phyloP scores from a whole-genome alignment of 2,113 vertebrate species.

The Callipepla squamata region DNA sequence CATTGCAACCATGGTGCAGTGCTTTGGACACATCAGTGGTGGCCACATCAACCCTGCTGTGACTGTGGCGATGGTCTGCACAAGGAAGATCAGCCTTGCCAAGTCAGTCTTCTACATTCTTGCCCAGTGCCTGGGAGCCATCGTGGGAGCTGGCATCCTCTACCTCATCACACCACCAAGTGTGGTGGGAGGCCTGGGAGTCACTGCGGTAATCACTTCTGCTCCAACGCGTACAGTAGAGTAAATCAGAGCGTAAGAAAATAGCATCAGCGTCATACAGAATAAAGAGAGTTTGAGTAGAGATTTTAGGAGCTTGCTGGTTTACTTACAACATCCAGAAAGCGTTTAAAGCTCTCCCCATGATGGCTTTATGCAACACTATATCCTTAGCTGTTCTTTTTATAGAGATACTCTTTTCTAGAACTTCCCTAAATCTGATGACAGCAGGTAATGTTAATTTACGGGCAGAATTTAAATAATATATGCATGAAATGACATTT shows the following conservation, averaged over 20 bases:
- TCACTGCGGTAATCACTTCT: slow-evolving; percentile 84
- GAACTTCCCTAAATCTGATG: slow-evolving; percentile 54
- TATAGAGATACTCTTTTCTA: slow-evolving; percentile 17
- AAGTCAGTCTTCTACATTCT: slow-evolving; percentile 91
- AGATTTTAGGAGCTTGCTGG: neutral
- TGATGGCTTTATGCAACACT: neutral
- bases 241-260: neutral
- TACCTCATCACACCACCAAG: slow-evolving; percentile 88
- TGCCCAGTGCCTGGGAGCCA: slow-evolving; percentile 92
- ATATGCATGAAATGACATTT: neutral
- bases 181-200: slow-evolving; percentile 85
- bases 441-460: slow-evolving; percentile 49
- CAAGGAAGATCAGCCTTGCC: slow-evolving; percentile 91
- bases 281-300: neutral
- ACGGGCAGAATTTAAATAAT: slow-evolving; percentile 43
- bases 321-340: neutral
- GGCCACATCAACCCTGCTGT: slow-evolving; percentile 96
- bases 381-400: neutral
- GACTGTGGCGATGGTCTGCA: slow-evolving; percentile 92
- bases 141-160: slow-evolving; percentile 88
- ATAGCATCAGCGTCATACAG: neutral
- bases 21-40: slow-evolving; percentile 95
- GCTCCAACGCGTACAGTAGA: neutral
- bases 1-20: slow-evolving; percentile 97
- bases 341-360: neutral